Conservation (phyloP, 1,140 invertebrate species). For the Triops longicaudatus region DNA sequence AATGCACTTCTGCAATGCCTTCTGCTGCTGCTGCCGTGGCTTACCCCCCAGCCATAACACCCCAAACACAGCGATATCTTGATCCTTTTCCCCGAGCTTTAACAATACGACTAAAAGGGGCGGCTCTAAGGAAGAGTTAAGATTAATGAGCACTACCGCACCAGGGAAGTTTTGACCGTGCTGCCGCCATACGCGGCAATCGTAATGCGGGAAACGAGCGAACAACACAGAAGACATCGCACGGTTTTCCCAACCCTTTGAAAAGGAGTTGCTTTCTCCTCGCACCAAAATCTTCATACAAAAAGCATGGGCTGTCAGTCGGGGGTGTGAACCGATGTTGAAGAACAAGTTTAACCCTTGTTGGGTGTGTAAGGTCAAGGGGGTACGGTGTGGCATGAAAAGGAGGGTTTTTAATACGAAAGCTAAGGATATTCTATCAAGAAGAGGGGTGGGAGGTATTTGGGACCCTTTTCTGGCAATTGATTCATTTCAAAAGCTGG, state of each 20-base stretch:
- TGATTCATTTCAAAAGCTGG: conserved; percentile 4
- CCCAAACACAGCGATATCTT: not conserved
- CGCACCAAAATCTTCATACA: not conserved
- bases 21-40: not conserved
- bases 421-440: not conserved
- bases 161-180: not conserved
- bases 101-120: conserved; percentile 2
- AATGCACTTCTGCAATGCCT: not conserved
- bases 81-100: not conserved
- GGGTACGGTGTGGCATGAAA: not conserved
- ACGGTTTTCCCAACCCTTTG: not conserved
- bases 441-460: not conserved
- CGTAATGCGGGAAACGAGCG: not conserved
- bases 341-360: conserved; percentile 3
- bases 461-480: not conserved
- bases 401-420: not conserved
- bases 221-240: not conserved
- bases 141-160: conserved; percentile 14
- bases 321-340: conserved; percentile 2
- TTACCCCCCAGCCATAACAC: not conserved
- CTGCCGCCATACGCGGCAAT: conserved; percentile 1
- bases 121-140: not conserved
- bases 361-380: conserved; percentile 9
- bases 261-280: not conserved
- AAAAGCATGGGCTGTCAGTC: not conserved